Evolutionary conservation across 1,140 invertebrate species (phyloP).

Genomic region (Agraylea sexmaculata): DNA sequence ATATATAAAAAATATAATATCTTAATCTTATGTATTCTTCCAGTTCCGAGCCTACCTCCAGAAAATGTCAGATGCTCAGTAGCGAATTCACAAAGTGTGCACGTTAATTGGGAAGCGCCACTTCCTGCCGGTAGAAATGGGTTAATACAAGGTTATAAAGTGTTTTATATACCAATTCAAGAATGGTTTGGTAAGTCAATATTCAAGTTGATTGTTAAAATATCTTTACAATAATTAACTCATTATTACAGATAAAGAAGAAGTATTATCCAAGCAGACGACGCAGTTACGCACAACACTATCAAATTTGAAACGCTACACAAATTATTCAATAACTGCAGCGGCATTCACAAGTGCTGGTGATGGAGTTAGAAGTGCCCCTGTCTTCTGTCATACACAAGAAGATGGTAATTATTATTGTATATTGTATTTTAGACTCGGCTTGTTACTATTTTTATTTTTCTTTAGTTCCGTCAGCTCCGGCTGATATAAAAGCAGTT

Average conservation of each 20-base stretch:
- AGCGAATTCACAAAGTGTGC: constrained; percentile 67
- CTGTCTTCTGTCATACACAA: constrained; percentile 79
- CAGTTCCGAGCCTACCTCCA: constrained; percentile 68
- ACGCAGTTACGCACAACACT: constrained; percentile 53
- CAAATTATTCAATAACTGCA: constrained; percentile 88
- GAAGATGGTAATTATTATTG: constrained; percentile 65
- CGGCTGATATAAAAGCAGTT: constrained; percentile 78
- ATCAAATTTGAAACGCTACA: constrained; percentile 62
- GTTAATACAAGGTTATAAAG: constrained; percentile 77
- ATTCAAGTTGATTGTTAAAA: not conserved
- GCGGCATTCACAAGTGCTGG: constrained; percentile 80
- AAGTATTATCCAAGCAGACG: constrained; percentile 55
- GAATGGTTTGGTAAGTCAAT: constrained; percentile 53
- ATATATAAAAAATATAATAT: not conserved
- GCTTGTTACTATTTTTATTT: constrained; percentile 9
- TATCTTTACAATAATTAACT: not conserved
- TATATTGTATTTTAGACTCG: constrained; percentile 1
- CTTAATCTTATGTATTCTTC: constrained; percentile 9
- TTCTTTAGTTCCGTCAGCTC: constrained; percentile 65
- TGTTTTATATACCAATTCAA: constrained; percentile 61
- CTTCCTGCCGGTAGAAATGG: constrained; percentile 72
- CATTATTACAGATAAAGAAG: constrained; percentile 45
- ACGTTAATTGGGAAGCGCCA: constrained; percentile 79
- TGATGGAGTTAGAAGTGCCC: constrained; percentile 70
- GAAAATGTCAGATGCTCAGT: constrained; percentile 67